phyloP scores from a whole-genome alignment of 2,797 vertebrate genomes.

The Girardinus metallicus region DNA sequence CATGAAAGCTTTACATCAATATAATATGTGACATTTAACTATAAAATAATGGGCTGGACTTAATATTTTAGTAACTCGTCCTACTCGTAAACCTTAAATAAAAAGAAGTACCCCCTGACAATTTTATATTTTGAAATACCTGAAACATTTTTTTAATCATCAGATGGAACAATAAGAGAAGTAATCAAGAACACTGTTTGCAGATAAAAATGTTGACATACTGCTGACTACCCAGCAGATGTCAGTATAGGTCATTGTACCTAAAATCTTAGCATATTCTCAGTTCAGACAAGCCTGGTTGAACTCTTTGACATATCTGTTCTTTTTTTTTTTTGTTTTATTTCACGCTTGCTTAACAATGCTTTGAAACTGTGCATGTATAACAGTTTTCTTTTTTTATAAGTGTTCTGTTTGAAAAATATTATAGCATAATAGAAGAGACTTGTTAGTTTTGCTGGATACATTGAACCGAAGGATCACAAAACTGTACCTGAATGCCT shows the following conservation, averaged over 20 bases:
- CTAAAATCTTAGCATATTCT: background rate
- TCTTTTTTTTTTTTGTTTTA: background rate
- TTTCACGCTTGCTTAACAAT: background rate
- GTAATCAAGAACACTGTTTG: background rate
- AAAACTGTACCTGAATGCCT: conserved; percentile 12
- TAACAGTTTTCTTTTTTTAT: background rate
- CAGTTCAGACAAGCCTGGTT: background rate
- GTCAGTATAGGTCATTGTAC: conserved; percentile 63
- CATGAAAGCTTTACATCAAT: background rate
- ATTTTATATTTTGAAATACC: background rate
- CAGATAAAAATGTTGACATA: conserved; percentile 1
- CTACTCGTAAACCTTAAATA: background rate
- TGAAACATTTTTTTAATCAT: background rate
- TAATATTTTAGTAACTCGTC: background rate
- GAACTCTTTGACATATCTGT: background rate
- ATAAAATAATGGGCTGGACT: background rate
- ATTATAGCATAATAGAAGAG: background rate
- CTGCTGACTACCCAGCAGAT: conserved; percentile 69
- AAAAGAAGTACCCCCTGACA: background rate
- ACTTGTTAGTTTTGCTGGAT: background rate
- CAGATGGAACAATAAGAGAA: background rate
- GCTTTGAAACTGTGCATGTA: background rate
- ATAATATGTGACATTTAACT: background rate
- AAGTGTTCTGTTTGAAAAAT: background rate
- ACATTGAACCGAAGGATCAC: conserved; percentile 1